A percentile compares a stretch with the other conserved stretches of the same genome.
Evolutionary conservation across 1,140 invertebrate genomes (phyloP).

Genomic region (Colletes gigas): DNA sequence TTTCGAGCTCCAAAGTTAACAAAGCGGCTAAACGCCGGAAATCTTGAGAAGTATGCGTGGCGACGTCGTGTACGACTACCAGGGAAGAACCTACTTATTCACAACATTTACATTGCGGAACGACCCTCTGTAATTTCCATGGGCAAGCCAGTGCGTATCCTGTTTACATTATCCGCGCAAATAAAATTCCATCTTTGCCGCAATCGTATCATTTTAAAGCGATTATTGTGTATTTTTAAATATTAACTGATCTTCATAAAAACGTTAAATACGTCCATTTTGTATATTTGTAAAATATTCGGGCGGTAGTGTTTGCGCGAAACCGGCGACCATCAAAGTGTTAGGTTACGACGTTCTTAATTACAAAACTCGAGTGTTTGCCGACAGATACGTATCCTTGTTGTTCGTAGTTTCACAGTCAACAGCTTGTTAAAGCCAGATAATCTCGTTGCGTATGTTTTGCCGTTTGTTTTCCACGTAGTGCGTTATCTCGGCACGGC

Average conservation of each 20-base stretch:
- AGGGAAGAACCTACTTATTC: background rate
- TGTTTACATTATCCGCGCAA: too few species aligned
- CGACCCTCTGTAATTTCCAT: background rate
- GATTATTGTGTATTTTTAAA: too few species aligned
- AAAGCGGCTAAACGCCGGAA: background rate
- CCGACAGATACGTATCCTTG: too few species aligned
- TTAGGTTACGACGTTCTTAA: background rate
- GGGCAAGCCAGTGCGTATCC: too few species aligned
- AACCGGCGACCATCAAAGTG: too few species aligned
- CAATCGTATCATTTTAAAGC: too few species aligned
- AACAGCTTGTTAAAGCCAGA: background rate
- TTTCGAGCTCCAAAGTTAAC: background rate
- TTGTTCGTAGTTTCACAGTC: background rate
- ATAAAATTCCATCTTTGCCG: too few species aligned
- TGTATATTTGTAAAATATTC: too few species aligned
- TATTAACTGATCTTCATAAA: too few species aligned
- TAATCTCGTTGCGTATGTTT: constrained; percentile 4
- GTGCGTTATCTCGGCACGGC: background rate
- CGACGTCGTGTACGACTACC: background rate
- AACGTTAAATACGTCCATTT: too few species aligned
- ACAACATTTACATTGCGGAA: background rate
- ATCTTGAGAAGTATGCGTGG: background rate
- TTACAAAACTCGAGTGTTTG: background rate
- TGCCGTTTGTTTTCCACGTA: background rate
- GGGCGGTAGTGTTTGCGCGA: too few species aligned